Conservation (phyloP, 23 tunicate genomes). For the Ciona savignyi region DNA sequence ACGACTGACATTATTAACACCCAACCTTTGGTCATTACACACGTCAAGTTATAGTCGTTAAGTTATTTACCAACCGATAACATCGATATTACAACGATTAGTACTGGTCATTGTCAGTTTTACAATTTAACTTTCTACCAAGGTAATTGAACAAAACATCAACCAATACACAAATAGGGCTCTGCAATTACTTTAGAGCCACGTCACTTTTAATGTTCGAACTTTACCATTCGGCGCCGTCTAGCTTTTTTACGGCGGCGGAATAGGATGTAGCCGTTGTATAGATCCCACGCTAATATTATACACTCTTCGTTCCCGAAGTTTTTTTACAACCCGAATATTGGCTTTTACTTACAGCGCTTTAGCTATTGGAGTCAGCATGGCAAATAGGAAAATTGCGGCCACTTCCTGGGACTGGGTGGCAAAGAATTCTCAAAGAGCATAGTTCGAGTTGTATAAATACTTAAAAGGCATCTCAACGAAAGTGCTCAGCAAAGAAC, state of each 20-base stretch:
- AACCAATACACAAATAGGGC: no score
- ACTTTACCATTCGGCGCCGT: not conserved
- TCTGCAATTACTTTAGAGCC: no score
- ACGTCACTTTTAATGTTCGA: not conserved
- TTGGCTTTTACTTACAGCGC: not conserved
- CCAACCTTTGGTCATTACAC: no score
- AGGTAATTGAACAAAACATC: no score
- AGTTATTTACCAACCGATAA: no score
- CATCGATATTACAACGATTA: no score
- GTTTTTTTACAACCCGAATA: not conserved
- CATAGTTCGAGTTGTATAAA: not conserved
- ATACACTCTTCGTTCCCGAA: not conserved
- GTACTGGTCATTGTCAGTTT: no score
- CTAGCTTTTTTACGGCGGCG: not conserved
- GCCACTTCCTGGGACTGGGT: constrained; percentile 5
- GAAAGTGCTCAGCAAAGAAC: not conserved
- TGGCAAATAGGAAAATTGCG: constrained; percentile 14
- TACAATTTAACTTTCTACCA: no score
- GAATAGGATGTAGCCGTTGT: not conserved
- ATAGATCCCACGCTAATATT: not conserved
- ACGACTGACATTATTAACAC: no score
- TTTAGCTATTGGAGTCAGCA: not conserved
- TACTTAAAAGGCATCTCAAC: not conserved
- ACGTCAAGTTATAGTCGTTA: no score
- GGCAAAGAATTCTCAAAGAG: no score